These are phyloP conservation scores for Lamprologus ornatipinnis DNA, from an alignment of 2,113 vertebrate species.

Conservation along the genomic window DNA sequence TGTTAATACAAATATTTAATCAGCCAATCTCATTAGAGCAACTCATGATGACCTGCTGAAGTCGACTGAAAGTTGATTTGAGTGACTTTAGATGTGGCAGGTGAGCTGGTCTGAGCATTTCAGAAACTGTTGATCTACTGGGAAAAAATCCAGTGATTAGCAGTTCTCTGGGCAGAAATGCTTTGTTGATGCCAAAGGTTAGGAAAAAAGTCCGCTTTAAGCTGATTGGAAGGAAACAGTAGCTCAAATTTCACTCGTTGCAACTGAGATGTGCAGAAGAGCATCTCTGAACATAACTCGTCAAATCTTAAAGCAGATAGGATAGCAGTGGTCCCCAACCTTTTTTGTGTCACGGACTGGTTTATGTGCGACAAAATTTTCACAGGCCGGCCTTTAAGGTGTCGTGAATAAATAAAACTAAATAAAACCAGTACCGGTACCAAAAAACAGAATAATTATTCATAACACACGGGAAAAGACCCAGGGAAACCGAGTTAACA, in stretches of 20 bases:
- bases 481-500: background rate
- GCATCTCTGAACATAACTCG: background rate
- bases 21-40: background rate
- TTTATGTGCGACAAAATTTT: background rate
- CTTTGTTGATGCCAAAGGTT: background rate
- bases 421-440: background rate
- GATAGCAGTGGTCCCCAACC: background rate
- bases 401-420: background rate
- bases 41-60: background rate
- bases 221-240: background rate
- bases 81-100: background rate
- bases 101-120: background rate
- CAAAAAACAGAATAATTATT: background rate
- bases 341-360: background rate
- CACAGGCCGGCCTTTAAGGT: background rate
- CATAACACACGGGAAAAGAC: background rate
- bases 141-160: background rate
- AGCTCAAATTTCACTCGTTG: background rate
- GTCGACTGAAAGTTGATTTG: background rate
- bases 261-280: background rate
- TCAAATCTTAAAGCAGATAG: background rate
- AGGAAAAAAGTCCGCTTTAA: accelerated
- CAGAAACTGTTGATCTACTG: background rate
- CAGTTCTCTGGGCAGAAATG: background rate
- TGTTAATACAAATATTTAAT: background rate